Conservation (phyloP, 2,888 invertebrate species). For the Drosophila greeni region DNA sequence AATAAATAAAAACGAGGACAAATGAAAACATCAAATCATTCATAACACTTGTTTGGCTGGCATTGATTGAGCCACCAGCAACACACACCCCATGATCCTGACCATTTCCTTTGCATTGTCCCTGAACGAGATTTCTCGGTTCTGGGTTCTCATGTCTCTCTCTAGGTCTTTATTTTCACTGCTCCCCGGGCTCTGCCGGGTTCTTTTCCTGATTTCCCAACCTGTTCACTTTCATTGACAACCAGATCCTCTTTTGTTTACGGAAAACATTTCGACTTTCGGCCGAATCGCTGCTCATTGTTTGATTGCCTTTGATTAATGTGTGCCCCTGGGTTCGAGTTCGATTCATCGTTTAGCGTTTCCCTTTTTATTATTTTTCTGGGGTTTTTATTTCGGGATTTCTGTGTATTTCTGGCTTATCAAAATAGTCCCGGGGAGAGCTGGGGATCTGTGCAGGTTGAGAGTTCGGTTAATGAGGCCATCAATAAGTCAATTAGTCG, state of each 20-base stretch:
- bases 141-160: constrained; percentile 8
- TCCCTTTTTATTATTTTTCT: constrained; percentile 15
- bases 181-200: background rate
- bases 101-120: constrained; percentile 44
- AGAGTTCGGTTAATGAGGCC: constrained; percentile 58
- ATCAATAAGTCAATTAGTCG: constrained; percentile 69
- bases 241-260: constrained; percentile 52
- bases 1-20: constrained; percentile 38
- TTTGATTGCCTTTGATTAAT: constrained; percentile 63
- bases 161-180: constrained; percentile 2
- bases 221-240: constrained; percentile 67
- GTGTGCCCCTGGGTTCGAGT: constrained; percentile 45
- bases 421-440: constrained; percentile 1
- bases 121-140: constrained; percentile 28
- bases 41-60: constrained; percentile 72
- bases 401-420: constrained; percentile 11
- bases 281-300: constrained; percentile 56
- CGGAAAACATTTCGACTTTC: constrained; percentile 63
- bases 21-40: constrained; percentile 75
- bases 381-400: constrained; percentile 10
- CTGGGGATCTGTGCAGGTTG: constrained; percentile 35
- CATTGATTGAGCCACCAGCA: constrained; percentile 75
- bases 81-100: constrained; percentile 66
- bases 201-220: no score
- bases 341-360: constrained; percentile 31